Evolutionary conservation across 2,797 vertebrate genomes (phyloP), one percentile per base, ranked within the genome.

Genomic region (Mionectes olivaceus): DNA sequence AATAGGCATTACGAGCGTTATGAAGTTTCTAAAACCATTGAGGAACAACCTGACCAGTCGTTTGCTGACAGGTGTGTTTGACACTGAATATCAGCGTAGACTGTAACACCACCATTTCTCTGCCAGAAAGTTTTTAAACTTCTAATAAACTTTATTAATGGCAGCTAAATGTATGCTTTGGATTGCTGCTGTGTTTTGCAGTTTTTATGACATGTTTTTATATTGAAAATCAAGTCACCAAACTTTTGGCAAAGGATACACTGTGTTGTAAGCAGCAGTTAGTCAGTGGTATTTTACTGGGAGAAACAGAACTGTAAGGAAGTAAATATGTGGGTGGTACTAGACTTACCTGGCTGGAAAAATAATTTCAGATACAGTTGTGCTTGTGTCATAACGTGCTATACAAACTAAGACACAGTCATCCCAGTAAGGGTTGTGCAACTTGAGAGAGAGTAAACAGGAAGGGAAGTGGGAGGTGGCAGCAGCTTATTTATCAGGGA

Each of bases 21-120:
- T 1, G 96, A 97, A 84, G 68, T 91, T 76, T 86, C 95, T 59
- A 95, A 94, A 96, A 95, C 84, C 70, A 87, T 39, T 18, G 94
- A 95, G 67, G 94, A 94, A n/a, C 94, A 77, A 15, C 82, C 94
- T 50, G 73, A 33, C 23, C 97, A 95, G 79, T 95, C 96, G 8
- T 94, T 83, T 86, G 32, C 63, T 63, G 97, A 98, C 94, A 98
- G 97, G 98, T 98, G 71, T 21, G 87, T 92, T 11, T 50, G 24
- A 37, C 52, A 22, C 13, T 75, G 73, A 43, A n/a, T 90, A 55
- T 75, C 74, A 55, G 60, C 2, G 0, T 27, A 18, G 7, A 21
- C 32, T 53, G 23, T 71, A 63, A 41, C 35, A n/a, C 83, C 17
- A 47, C 24, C 0, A 1, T 61, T 86, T 64, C 19, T 39, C 14